A percentile compares a stretch with the other conserved stretches of the same genome.
Conservation (phyloP, 1,140 invertebrate genomes). For the Trichonephila clavata region DNA sequence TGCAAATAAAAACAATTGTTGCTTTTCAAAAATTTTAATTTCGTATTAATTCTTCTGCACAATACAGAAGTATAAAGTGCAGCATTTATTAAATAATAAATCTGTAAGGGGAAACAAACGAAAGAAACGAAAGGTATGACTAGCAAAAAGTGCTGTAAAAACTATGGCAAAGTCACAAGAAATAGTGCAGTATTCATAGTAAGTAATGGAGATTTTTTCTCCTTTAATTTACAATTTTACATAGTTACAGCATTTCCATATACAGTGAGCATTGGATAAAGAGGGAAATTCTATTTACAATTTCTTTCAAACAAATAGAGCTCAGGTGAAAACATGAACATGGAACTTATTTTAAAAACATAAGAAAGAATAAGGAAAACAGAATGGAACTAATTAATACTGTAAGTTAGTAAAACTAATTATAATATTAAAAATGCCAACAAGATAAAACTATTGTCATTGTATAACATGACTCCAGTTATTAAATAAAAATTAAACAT, state of each 20-base stretch:
- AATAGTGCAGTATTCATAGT: conserved; percentile 22
- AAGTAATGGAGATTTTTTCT: not conserved
- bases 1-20: not conserved
- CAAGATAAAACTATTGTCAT: not conserved
- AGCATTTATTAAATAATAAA: not conserved
- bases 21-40: not conserved
- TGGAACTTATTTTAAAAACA: not conserved
- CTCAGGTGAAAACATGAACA: not conserved
- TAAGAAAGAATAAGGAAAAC: not conserved
- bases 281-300: conserved; percentile 20
- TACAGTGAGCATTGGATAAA: conserved; percentile 23
- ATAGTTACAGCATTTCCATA: conserved; percentile 41
- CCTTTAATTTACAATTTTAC: conserved; percentile 16
- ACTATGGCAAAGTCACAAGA: conserved; percentile 12
- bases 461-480: not conserved
- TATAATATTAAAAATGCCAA: not conserved
- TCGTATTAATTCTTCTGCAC: not conserved
- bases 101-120: not conserved
- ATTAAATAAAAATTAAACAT: not conserved
- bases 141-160: conserved; percentile 61
- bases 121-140: conserved; percentile 41
- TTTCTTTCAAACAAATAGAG: not conserved
- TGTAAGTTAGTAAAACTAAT: conserved; percentile 14
- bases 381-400: not conserved
- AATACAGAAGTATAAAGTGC: not conserved